A percentile compares a stretch with the other conserved stretches of the same genome.
Conservation (phyloP, 64 coral and sea anemone genomes). For the Hydrozoanthus tunicans region DNA sequence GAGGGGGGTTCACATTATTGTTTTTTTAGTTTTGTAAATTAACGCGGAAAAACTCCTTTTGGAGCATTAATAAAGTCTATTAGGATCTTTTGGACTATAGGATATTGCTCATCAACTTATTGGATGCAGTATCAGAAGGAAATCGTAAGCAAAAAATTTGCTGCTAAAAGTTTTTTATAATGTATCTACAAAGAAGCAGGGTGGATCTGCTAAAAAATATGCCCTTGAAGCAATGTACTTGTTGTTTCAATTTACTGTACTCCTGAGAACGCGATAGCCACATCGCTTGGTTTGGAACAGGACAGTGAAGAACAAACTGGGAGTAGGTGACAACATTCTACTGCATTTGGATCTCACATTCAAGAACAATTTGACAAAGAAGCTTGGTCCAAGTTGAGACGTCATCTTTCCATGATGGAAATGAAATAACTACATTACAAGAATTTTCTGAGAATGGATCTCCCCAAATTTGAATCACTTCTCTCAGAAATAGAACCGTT, state of each 20-base stretch:
- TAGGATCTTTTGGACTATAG: slow-evolving; percentile 64
- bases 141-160: neutral
- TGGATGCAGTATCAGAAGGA: slow-evolving; percentile 22
- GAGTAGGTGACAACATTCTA: slow-evolving; percentile 51
- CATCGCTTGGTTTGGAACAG: slow-evolving; percentile 76
- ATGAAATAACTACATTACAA: neutral
- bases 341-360: slow-evolving; percentile 68
- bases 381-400: slow-evolving; percentile 59
- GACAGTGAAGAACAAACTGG: slow-evolving; percentile 56
- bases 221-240: slow-evolving; percentile 66
- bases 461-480: neutral
- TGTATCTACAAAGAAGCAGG: slow-evolving; percentile 38
- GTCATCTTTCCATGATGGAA: no score
- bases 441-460: slow-evolving; percentile 45
- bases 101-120: slow-evolving; percentile 60
- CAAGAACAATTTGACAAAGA: slow-evolving; percentile 71
- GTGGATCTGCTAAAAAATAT: slow-evolving; percentile 70
- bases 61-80: no score
- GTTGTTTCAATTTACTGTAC: slow-evolving; percentile 70
- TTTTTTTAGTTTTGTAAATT: no score
- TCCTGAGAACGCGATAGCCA: slow-evolving; percentile 55
- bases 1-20: no score
- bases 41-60: no score
- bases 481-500: neutral
- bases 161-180: slow-evolving; percentile 35